phyloP scores from a whole-genome alignment of 2,888 invertebrate species.

The Choreutis nemorana region DNA sequence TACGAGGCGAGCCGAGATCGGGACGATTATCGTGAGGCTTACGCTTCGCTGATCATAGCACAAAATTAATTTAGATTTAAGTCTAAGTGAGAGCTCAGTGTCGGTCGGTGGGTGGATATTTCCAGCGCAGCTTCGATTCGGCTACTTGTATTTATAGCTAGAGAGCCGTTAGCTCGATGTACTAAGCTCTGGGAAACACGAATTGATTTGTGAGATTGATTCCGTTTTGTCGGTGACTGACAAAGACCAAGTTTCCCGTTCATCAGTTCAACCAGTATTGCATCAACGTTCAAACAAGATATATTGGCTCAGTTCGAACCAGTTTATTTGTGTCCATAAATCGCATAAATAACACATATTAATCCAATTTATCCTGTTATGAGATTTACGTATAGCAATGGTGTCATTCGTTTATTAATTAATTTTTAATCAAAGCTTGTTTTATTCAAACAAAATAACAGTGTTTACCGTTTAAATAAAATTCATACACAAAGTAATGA shows the following conservation, averaged over 20 bases:
- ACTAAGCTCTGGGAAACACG: conserved; percentile 20
- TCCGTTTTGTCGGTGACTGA: conserved; percentile 29
- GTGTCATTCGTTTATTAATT: conserved; percentile 10
- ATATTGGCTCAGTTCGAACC: no score
- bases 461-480: conserved; percentile 13
- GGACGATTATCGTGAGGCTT: conserved; percentile 45
- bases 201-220: conserved; percentile 47
- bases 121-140: conserved; percentile 22
- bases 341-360: no score
- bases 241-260: no score
- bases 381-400: no score
- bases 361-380: no score
- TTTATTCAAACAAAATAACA: conserved; percentile 11
- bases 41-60: conserved; percentile 44
- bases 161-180: conserved; percentile 24
- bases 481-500: no score
- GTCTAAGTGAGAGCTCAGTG: conserved; percentile 17
- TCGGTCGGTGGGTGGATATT: no score
- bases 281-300: no score
- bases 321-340: no score
- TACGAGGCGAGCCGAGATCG: conserved; percentile 39
- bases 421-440: conserved; percentile 16
- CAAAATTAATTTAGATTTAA: conserved; percentile 55
- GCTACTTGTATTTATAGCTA: conserved; percentile 38
- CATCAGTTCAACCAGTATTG: no score